Evolutionary conservation across 2,888 invertebrate genomes (phyloP), one percentile per base, ranked within the genome.

Genomic region (Conops quadrifasciatus): DNA sequence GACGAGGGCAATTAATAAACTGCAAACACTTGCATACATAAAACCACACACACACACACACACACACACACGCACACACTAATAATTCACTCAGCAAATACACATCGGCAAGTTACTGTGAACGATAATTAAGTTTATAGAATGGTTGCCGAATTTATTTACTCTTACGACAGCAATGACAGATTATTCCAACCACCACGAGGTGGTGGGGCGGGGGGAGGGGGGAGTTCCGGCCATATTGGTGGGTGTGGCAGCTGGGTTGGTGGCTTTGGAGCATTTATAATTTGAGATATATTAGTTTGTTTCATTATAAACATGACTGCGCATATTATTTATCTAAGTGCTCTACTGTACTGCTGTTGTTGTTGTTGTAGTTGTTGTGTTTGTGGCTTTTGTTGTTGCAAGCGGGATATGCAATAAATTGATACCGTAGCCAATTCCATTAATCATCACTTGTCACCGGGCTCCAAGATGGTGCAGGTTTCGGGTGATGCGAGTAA

Each of bases 91-190:
- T 53, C 58, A 64, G 26, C 21, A 58, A 24, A 58, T 28, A 13
- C 26, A 28, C 26, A 47, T 19, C 4, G 47, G 28, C 58, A 53
- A 53, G 53, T 11, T n/a, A n/a, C n/a, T n/a, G 24, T 24, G 15
- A 77, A 74, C 78, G 78, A 83, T 83, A 83, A 83, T 83, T 83
- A 81, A 81, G 82, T 82, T 83, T 83, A 82, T 82, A 82, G 79
- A 36, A 81, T 78, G 80, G 79, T 79, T 75, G 73, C 75, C 75
- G 51, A 62, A 75, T 75, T 74, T 76, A 77, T 76, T 77, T 78
- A 77, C 78, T 77, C 74, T 72, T 76, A 70, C 72, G 75, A 68
- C 76, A 74, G 73, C 72, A 75, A 77, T 78, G 77, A 78, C 76
- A 77, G 77, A 77, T 78, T 77, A 76, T 75, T 73, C 72, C 70